Conservation (phyloP, 2,888 invertebrate genomes). For the Drosophila multiciliata region DNA sequence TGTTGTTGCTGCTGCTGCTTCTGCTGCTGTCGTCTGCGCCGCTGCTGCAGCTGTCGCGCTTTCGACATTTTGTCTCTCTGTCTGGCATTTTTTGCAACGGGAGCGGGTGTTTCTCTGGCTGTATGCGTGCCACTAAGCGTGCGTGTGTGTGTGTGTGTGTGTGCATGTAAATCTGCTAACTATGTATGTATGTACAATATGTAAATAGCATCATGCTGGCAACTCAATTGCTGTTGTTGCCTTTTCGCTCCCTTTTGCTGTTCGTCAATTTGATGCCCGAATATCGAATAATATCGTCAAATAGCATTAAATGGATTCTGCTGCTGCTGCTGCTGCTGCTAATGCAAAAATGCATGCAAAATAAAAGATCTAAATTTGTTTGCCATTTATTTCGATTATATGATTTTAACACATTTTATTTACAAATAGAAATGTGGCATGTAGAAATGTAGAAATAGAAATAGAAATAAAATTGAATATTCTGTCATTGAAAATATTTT, state of each 20-base stretch:
- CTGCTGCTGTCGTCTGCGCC: conserved; percentile 41
- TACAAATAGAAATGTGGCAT: background rate
- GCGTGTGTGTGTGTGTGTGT: conserved; percentile 7
- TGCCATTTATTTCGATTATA: background rate
- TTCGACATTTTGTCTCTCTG: conserved; percentile 73
- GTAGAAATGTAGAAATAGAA: no score
- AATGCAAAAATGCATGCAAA: background rate
- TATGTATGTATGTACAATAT: conserved; percentile 51
- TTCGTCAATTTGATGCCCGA: conserved; percentile 61
- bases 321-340: background rate
- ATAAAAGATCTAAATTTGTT: background rate
- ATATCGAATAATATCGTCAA: conserved; percentile 8
- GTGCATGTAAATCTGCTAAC: conserved; percentile 51
- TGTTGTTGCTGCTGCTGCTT: conserved; percentile 26
- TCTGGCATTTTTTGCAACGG: conserved; percentile 62
- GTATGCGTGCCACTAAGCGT: conserved; percentile 15
- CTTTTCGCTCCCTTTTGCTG: conserved; percentile 31
- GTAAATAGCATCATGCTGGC: conserved; percentile 49
- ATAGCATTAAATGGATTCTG: conserved; percentile 6
- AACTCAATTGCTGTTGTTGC: conserved; percentile 38
- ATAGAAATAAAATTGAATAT: no score
- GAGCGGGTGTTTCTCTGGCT: conserved; percentile 45
- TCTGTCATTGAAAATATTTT: background rate
- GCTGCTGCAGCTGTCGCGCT: conserved; percentile 68
- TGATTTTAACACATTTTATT: background rate